Evolutionary conservation across 2,797 vertebrate genomes (phyloP).

Genomic region (Oophaga sylvatica): DNA sequence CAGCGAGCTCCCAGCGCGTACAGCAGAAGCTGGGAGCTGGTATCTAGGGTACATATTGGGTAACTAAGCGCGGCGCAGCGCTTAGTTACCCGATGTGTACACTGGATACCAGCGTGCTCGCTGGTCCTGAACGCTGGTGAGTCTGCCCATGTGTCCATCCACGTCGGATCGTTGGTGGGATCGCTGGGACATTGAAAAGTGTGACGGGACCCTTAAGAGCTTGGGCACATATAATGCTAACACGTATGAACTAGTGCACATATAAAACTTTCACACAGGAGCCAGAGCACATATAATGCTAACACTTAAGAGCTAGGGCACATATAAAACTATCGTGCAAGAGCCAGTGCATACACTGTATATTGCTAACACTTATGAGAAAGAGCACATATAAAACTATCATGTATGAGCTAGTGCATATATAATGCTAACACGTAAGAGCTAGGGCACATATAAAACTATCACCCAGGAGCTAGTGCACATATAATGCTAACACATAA

Average conservation of each 20-base stretch:
- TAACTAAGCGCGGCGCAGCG: no score
- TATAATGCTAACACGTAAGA: neutral
- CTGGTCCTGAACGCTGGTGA: no score
- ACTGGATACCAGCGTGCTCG: no score
- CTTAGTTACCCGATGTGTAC: no score
- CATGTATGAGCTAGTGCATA: neutral
- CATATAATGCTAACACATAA: neutral
- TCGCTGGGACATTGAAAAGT: no score
- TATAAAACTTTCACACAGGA: neutral
- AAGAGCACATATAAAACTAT: neutral
- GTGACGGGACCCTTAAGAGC: neutral
- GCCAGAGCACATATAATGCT: conserved; percentile 20
- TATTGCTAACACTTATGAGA: neutral
- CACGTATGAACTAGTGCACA: neutral
- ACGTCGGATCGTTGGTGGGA: no score
- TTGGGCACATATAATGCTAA: neutral
- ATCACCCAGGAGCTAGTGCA: neutral
- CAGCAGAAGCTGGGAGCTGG: no score
- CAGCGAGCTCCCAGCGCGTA: no score
- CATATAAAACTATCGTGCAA: neutral
- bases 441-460: neutral
- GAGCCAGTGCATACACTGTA: neutral
- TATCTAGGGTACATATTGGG: no score
- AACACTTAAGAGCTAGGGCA: neutral
- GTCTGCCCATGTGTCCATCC: no score